Base-by-base conservation (phyloP, 2,113 vertebrate genomes). In the Tachuris rubrigastra region DNA sequence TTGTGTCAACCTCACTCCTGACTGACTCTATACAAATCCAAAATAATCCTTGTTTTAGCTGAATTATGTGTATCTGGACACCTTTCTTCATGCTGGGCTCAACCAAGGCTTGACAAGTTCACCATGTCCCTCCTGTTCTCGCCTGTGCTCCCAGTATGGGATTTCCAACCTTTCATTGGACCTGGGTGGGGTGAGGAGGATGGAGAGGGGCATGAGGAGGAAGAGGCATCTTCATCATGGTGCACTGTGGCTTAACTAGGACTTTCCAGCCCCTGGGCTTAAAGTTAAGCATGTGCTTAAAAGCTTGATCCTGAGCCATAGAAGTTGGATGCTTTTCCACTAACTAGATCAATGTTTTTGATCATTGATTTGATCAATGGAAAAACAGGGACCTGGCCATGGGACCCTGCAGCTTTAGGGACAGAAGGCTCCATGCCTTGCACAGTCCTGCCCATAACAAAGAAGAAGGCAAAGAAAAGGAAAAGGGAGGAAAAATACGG, bases 101-200 rank as follows among this genome's bases (percentile, higher is more conserved):
- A 24, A 3, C 6, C 25, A 35, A 23, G 42, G 37, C 35, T 7
- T 6, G 3, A 22, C 69, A 14, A 14, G 49, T 30, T 52, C 49
- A 27, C 14, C 0, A 0, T 19, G 72, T 22, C 47, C 35, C 67
- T 39, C 33, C 75, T 18, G 81, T 52, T 49, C 52, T 62, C 27
- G 25, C 24, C 12, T 12, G 24, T 20, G 30, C 53, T 12, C 41
- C 0, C 0, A 4, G 22, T 4, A 3, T 4, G 47, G 39, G 10
- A 30, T 52, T 47, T 62, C 41, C 9, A 0, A 3, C 6, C 44
- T 58, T 12, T 23, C 37, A 8, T 46, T 3, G 22, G 18, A 9
- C 2, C 24, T 18, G n/a, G 20, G 9, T 59, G 72, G 28, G 50
- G 18, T 23, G 33, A 16, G 60, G 58, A 63, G 56, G 69, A 19